phyloP scores from a whole-genome alignment of 2,113 vertebrate genomes.

The Haplochromis vanheusdeni region DNA sequence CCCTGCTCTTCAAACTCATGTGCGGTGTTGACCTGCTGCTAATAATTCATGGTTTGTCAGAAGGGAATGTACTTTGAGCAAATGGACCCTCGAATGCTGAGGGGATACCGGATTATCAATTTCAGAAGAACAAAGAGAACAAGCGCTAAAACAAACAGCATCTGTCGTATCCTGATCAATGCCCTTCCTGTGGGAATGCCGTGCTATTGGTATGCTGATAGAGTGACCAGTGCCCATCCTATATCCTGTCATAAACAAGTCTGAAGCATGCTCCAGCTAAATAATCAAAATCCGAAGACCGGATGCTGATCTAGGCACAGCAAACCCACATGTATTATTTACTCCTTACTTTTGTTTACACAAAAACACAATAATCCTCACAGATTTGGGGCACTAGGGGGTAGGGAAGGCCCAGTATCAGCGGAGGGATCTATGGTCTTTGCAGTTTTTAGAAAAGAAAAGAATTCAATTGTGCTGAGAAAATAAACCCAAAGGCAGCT shows the following conservation, averaged over 20 bases:
- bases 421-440: constrained; percentile 43
- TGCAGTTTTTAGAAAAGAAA: constrained; percentile 36
- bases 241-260: constrained; percentile 47
- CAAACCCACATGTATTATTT: constrained; percentile 53
- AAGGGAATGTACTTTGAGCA: neutral
- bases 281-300: constrained; percentile 24
- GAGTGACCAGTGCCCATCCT: neutral
- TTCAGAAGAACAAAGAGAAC: neutral
- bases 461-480: constrained; percentile 59
- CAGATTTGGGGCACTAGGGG: constrained; percentile 12
- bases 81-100: neutral
- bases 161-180: constrained; percentile 34
- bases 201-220: neutral
- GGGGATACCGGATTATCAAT: neutral
- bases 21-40: neutral
- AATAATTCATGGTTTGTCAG: neutral
- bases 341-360: constrained; percentile 45
- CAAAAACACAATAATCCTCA: constrained; percentile 58
- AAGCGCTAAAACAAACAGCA: constrained; percentile 1
- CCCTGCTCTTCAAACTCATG: neutral
- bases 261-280: neutral
- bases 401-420: constrained; percentile 33
- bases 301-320: constrained; percentile 6
- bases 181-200: constrained; percentile 7
- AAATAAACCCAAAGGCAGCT: constrained; percentile 58